Evolutionary conservation across 2,888 invertebrate species (phyloP), one percentile per base, ranked within the genome.

Genomic region (Limnephilus lunatus): DNA sequence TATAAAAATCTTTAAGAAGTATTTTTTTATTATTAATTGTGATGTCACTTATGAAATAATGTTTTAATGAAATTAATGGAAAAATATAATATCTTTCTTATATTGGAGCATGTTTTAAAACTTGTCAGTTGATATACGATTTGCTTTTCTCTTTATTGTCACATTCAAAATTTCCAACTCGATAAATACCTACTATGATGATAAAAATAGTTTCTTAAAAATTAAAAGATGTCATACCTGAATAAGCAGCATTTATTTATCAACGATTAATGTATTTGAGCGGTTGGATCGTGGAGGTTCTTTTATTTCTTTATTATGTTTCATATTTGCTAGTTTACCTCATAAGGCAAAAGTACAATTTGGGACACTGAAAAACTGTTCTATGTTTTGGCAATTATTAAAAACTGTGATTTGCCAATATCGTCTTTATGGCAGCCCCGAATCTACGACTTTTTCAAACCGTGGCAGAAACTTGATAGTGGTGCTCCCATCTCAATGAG

Each of bases 41-140:
- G 68, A 68, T 25, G 7, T 68, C 25, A 68, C 25, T 68, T 68
- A 68, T 68, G 68, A 68, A 68, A 68, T 68, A 68, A 68, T 19
- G 53, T 68, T 68, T 68, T 68, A 68, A 19, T 19, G 32, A 82
- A 32, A 32, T 83, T 83, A 83, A 83, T 32, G 31, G 12, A 83
- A 83, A 83, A 83, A 83, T 82, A 32, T 83, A 83, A 82, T 31
- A 35, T 83, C 83, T 25, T 35, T 14, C 35, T 35, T 83, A 83
- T 32, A 83, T 83, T 83, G 32, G 32, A 83, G 35, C 83, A 83
- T 83, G 83, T 83, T 83, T 83, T 83, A 35, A 83, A 35, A 83
- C 35, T 31, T 83, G 31, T 83, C 32, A 68, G 68, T 68, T 68
- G 68, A 68, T 68, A 68, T 9, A 68, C 68, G 25, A 25, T 68